Conservation (phyloP, 2,888 invertebrate genomes). For the Eristalis tenax region DNA sequence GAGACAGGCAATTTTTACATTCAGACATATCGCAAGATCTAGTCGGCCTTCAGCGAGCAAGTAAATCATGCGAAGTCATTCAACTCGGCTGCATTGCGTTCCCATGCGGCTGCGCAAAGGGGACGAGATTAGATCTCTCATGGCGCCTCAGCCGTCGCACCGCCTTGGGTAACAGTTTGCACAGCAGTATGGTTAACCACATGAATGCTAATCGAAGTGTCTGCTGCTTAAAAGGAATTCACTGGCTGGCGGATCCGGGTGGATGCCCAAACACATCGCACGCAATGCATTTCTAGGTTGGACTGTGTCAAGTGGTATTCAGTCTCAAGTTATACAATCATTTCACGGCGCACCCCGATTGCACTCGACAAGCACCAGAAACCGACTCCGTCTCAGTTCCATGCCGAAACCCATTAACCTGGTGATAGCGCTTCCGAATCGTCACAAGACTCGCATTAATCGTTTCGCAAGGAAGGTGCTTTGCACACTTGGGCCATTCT, state of each 20-base stretch:
- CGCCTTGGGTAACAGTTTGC: background rate
- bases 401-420: slow-evolving; percentile 11
- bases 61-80: background rate
- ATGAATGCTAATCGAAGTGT: background rate
- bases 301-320: background rate
- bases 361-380: background rate
- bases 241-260: background rate
- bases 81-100: background rate
- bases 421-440: background rate
- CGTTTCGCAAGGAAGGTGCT: background rate
- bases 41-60: background rate
- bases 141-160: background rate
- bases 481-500: background rate
- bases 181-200: background rate
- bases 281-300: background rate
- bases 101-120: background rate
- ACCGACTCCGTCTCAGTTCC: background rate
- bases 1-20: background rate
- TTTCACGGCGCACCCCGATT: background rate
- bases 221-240: background rate
- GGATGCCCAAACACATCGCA: background rate
- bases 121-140: background rate
- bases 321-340: background rate
- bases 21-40: background rate
- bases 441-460: slow-evolving; percentile 8